Conservation (phyloP, 2,113 vertebrate genomes). For the Gila orcuttii region DNA sequence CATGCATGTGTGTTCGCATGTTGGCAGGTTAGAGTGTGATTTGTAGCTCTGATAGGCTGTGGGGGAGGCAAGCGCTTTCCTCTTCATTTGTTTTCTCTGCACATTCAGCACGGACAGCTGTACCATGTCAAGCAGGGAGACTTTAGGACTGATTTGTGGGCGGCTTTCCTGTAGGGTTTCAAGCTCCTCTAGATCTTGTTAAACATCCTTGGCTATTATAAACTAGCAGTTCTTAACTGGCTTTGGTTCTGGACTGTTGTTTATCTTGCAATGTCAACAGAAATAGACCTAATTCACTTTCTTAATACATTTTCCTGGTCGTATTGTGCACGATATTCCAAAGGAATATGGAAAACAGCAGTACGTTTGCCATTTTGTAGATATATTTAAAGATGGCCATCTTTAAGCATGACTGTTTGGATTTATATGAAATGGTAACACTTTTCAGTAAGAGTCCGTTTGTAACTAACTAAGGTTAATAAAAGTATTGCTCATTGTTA, state of each 20-base stretch:
- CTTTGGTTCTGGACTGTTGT: background rate
- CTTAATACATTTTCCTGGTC: too few species aligned
- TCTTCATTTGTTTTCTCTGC: conserved; percentile 46
- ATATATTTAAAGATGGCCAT: too few species aligned
- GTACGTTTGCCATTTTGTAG: too few species aligned
- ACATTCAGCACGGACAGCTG: conserved; percentile 47
- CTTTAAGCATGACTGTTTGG: too few species aligned
- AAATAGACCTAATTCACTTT: background rate
- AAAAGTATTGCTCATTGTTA: too few species aligned
- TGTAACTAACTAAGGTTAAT: too few species aligned
- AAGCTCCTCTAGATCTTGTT: background rate
- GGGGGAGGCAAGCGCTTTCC: conserved; percentile 27
- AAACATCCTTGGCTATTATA: background rate
- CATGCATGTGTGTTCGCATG: conserved; percentile 8
- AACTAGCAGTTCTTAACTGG: background rate
- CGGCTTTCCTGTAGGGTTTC: background rate
- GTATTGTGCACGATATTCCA: background rate
- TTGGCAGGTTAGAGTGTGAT: conserved; percentile 26
- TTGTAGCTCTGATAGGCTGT: conserved; percentile 32
- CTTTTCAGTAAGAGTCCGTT: too few species aligned
- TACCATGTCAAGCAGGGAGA: conserved; percentile 44
- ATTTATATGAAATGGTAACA: too few species aligned
- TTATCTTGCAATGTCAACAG: background rate
- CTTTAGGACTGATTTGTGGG: conserved; percentile 40
- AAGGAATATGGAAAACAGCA: background rate